phyloP scores from a whole-genome alignment of 2,888 invertebrate genomes.

The Dorcus parallelipipedus region DNA sequence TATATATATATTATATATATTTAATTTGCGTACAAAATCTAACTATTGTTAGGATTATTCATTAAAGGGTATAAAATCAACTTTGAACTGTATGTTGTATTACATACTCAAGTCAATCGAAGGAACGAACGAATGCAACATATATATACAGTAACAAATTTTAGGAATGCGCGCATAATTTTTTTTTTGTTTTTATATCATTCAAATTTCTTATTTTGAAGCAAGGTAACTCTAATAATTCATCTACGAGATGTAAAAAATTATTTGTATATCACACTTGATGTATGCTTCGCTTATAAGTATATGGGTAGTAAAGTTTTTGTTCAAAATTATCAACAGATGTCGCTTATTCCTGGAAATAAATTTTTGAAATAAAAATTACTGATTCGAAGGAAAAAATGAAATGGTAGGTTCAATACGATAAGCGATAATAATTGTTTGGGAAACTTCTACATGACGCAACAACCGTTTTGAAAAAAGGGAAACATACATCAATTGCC shows the following conservation, averaged over 20 bases:
- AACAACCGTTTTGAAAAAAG: too few species aligned
- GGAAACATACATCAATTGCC: slow-evolving; percentile 15
- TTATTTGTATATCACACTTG: slow-evolving; percentile 7
- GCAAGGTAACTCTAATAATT: too few species aligned
- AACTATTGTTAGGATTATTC: slow-evolving; percentile 26
- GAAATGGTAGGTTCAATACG: too few species aligned
- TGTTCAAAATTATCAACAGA: too few species aligned
- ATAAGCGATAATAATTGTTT: too few species aligned
- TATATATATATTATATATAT: slow-evolving; percentile 7
- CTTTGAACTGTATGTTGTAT: slow-evolving; percentile 41
- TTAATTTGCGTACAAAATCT: slow-evolving; percentile 36
- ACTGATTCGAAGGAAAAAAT: too few species aligned
- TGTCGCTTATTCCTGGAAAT: too few species aligned
- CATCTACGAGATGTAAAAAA: neutral
- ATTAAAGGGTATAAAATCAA: slow-evolving; percentile 22
- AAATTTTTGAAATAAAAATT: too few species aligned
- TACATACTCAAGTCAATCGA: slow-evolving; percentile 30
- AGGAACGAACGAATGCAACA: slow-evolving; percentile 20
- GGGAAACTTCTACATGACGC: too few species aligned
- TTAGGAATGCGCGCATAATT: slow-evolving; percentile 13
- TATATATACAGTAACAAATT: slow-evolving; percentile 23
- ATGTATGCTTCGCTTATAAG: slow-evolving; percentile 5
- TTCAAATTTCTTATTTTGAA: too few species aligned
- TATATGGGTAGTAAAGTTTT: too few species aligned
- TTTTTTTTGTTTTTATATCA: slow-evolving; percentile 15